Conservation (phyloP, 2,888 invertebrate genomes). For the Troides oblongomaculatus region DNA sequence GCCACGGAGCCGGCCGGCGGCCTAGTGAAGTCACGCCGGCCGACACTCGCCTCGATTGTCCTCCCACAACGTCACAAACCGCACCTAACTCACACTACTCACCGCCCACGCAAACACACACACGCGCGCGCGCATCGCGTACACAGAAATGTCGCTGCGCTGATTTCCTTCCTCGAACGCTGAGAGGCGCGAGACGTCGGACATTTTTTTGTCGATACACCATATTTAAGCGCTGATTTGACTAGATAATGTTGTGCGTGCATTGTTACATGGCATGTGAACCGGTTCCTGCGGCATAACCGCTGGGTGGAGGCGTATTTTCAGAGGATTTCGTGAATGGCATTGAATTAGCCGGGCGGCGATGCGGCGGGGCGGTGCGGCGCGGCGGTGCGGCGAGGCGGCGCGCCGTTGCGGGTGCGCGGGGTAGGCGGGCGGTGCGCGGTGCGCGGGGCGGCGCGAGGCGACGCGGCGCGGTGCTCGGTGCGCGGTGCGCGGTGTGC, state of each 20-base stretch:
- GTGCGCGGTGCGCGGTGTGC: no score
- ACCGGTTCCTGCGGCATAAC: conserved; percentile 34
- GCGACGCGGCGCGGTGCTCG: no score
- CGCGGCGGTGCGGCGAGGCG: conserved; percentile 40
- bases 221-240: conserved; percentile 30
- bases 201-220: conserved; percentile 36
- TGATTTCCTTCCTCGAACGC: conserved; percentile 67
- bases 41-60: conserved; percentile 51
- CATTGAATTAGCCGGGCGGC: conserved; percentile 55
- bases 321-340: conserved; percentile 72
- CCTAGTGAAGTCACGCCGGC: conserved; percentile 47
- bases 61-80: conserved; percentile 51
- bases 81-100: conserved; percentile 51
- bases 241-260: conserved; percentile 29
- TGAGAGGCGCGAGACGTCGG: conserved; percentile 49
- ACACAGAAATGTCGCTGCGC: conserved; percentile 57
- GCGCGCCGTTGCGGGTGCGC: conserved; percentile 47
- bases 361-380: no score
- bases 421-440: conserved; percentile 1
- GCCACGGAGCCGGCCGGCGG: conserved; percentile 41
- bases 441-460: no score
- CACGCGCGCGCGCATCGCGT: conserved; percentile 37
- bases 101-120: conserved; percentile 37
- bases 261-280: conserved; percentile 29
- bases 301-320: conserved; percentile 53